Evolutionary conservation across 2,797 vertebrate species (phyloP).

Genomic region (Toxotes lorentzi): DNA sequence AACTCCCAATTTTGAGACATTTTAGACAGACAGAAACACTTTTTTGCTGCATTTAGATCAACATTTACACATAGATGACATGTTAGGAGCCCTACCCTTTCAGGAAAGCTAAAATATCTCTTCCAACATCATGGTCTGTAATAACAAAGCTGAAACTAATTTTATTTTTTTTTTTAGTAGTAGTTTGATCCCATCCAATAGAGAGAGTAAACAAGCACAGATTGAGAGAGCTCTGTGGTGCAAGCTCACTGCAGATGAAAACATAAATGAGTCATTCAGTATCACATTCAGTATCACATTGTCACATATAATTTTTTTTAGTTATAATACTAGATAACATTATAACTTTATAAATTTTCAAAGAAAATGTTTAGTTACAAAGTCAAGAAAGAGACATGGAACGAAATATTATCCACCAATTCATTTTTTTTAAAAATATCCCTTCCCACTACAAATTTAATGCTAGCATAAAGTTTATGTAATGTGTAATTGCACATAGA

Average conservation of each 20-base stretch:
- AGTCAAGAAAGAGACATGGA: background rate
- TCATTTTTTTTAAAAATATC: no score
- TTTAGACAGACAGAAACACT: no score
- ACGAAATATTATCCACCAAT: background rate
- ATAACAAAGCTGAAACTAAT: background rate
- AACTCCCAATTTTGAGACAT: background rate
- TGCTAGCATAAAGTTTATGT: background rate
- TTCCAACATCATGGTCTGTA: background rate
- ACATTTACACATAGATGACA: background rate
- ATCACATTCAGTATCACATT: background rate
- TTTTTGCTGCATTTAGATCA: background rate
- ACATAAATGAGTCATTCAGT: constrained; percentile 12
- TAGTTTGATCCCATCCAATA: background rate
- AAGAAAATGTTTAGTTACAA: background rate
- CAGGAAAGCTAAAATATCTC: background rate
- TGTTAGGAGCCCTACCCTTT: background rate
- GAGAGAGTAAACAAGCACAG: background rate
- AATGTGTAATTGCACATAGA: background rate
- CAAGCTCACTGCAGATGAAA: background rate
- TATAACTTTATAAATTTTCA: background rate
- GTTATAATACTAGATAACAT: background rate
- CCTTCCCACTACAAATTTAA: background rate
- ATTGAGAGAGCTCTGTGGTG: background rate
- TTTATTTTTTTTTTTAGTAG: no score
- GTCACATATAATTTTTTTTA: background rate